These are phyloP conservation scores for Amphiprion percula DNA, from an alignment of 2,113 vertebrate species.

Conservation along the genomic window DNA sequence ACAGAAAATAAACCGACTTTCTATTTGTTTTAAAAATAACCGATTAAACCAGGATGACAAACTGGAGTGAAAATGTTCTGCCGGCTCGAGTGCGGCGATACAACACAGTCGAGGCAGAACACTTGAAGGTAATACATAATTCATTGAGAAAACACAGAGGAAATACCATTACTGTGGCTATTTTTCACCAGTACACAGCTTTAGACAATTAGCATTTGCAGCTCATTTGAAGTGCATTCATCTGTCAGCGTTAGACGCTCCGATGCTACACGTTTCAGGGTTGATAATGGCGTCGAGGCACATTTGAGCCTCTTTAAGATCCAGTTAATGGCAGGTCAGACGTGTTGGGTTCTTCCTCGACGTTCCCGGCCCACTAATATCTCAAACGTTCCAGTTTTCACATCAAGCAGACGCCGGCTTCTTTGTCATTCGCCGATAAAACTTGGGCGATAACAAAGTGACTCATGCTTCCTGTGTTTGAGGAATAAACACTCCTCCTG, in stretches of 20 bases:
- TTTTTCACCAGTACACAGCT: constrained; percentile 4
- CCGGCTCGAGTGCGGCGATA: neutral
- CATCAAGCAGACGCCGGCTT: neutral
- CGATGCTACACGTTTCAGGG: neutral
- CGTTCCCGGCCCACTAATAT: neutral
- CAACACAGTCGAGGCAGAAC: neutral
- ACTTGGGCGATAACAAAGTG: neutral
- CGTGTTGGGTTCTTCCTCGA: neutral
- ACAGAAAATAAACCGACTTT: neutral
- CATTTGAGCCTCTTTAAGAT: constrained; percentile 5
- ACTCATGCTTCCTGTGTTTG: constrained; percentile 11
- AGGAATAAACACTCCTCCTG: constrained; percentile 33
- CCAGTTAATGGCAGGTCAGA: neutral
- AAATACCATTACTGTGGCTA: neutral
- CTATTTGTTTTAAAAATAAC: neutral
- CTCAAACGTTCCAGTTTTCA: constrained; percentile 28
- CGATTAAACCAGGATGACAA: neutral
- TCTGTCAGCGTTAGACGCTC: neutral
- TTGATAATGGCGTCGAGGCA: constrained; percentile 1
- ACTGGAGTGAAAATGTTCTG: neutral
- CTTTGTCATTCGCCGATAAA: neutral
- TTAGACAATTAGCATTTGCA: neutral
- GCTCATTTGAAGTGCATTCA: constrained; percentile 5
- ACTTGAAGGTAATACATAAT: neutral
- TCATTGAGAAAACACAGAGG: neutral